Evolutionary conservation across 1,140 invertebrate genomes (phyloP), one percentile per base, ranked within the genome.

Genomic region (Bombus ignitus): DNA sequence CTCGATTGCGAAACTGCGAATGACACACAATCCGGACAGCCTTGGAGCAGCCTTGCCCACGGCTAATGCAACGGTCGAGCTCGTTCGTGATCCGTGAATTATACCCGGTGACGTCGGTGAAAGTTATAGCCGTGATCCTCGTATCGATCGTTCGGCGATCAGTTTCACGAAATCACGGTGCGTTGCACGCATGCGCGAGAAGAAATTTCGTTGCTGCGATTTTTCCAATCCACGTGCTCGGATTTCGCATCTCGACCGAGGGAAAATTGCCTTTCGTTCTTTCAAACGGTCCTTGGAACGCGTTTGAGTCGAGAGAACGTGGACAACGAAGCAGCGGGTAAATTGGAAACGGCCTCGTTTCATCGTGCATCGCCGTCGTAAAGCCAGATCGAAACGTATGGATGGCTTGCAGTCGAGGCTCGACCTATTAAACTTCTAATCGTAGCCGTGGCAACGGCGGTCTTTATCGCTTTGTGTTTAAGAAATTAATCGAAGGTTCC

Each of bases 21-120:
- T 80, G 89, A 91, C 87, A 91, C 83, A 87, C 83, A 83, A 91
- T 89, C 82, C 71, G 39, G 78, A 84, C 89, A 92, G 81, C 92
- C 92, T 92, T 92, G 92, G 80, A 70, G 81, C 86, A 92, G 86
- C 92, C 92, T 92, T 91, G 91, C 87, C 86, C 81, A 85, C 84
- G 90, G 90, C 91, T 90, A 89, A 81, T 75, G 75, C 81, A 81
- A 83, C 76, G 77, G 47, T 53, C 47, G 47, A 53, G 47, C 79
- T 81, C 88, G 73, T 44, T 87, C 81, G 81, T 62, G 75, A 59
- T 90, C 59, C 44, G 39, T 44, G 81, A 59, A 73, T 75, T 85
- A 78, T 82, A 88, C 72, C 78, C 81, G 81, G 80, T 76, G 81
- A 65, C 72, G 32, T 32, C 32, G 74, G 86, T 85, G 82, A 89